Percentiles rank a stretch among this genome's conserved stretches.
Conservation (phyloP, 2,113 vertebrate genomes). For the Halcyon malimbica region DNA sequence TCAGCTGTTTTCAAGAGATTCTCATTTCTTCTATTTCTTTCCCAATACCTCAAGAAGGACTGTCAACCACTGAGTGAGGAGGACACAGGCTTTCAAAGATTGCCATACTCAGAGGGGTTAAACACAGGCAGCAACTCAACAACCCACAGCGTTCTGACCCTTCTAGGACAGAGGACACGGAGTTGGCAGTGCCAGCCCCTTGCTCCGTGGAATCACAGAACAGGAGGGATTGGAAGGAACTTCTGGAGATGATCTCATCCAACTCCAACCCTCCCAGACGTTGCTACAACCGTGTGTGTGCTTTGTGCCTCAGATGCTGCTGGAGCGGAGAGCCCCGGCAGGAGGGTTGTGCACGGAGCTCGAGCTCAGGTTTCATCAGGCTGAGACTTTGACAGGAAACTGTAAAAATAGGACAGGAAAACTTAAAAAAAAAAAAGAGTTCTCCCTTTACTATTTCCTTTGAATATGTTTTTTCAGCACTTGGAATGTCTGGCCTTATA, state of each 20-base stretch:
- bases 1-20: background rate
- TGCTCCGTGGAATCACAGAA: too few species aligned
- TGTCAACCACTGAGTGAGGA: background rate
- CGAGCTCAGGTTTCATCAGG: constrained; percentile 3
- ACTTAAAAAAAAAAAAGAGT: background rate
- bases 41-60: background rate
- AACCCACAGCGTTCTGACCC: accelerated
- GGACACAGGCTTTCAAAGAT: background rate
- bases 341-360: background rate
- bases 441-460: constrained; percentile 43
- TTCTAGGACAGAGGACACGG: background rate
- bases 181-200: background rate
- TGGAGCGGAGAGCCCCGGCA: background rate
- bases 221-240: background rate
- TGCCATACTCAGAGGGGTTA: accelerated
- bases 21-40: background rate
- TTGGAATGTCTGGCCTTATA: constrained; percentile 54
- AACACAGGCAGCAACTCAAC: background rate
- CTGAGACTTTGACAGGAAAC: constrained; percentile 32
- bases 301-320: background rate
- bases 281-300: background rate
- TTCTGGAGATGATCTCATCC: background rate
- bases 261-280: background rate
- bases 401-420: constrained; percentile 60
- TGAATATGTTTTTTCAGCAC: constrained; percentile 46